Percentiles rank a stretch among this genome's conserved stretches.
These are phyloP conservation scores for Brachionus calyciflorus DNA, from an alignment of 1,140 invertebrate species.

Conservation along the genomic window DNA sequence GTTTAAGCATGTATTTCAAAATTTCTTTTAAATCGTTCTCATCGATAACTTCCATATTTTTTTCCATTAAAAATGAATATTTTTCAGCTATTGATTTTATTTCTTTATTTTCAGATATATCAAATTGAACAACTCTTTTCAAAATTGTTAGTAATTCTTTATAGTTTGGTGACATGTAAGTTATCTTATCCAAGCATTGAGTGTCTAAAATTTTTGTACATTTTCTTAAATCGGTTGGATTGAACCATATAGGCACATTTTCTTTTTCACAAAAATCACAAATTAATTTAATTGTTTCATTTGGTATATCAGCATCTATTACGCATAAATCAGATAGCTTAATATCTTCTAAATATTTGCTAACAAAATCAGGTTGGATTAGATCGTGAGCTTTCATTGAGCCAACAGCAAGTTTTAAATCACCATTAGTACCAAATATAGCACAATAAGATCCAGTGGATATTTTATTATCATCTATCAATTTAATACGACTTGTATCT, in stretches of 20 bases:
- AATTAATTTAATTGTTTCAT: constrained; percentile 17
- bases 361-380: constrained; percentile 66
- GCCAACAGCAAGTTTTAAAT: constrained; percentile 74
- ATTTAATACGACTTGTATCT: constrained; percentile 52
- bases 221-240: constrained; percentile 42
- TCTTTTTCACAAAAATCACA: constrained; percentile 41
- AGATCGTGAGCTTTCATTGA: constrained; percentile 76
- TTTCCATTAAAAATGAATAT: background rate
- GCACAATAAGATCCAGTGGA: constrained; percentile 72
- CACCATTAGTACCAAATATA: constrained; percentile 70
- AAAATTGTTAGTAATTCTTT: constrained; percentile 34
- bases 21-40: constrained; percentile 35
- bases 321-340: constrained; percentile 20
- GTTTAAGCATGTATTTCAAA: constrained; percentile 5
- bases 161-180: constrained; percentile 40
- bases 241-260: constrained; percentile 39
- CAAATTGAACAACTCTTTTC: background rate
- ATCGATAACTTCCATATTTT: background rate
- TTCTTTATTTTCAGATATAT: background rate
- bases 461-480: constrained; percentile 57
- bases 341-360: constrained; percentile 48
- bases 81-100: background rate
- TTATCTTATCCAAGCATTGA: constrained; percentile 19
- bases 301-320: constrained; percentile 38
- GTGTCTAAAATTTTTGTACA: constrained; percentile 15